phyloP scores from a whole-genome alignment of 2,113 vertebrate species.

The Esox niger region DNA sequence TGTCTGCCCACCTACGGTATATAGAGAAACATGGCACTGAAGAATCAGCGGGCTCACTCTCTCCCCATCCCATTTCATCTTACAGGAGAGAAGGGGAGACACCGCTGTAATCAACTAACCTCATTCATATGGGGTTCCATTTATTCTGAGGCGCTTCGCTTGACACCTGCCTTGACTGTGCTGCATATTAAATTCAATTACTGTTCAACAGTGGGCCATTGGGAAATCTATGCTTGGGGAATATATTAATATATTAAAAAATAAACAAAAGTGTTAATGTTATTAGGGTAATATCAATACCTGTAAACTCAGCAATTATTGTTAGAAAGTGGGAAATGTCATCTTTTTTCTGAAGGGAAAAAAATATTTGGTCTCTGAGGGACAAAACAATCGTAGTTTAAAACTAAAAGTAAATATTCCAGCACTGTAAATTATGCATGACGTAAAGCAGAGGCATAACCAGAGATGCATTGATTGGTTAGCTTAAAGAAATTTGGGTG shows the following conservation, averaged over 20 bases:
- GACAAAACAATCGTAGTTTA: background rate
- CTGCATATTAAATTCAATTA: slow-evolving; percentile 48
- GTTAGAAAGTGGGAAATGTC: background rate
- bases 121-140: slow-evolving; percentile 31
- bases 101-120: slow-evolving; percentile 44
- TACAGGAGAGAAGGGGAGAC: background rate
- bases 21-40: slow-evolving; percentile 22
- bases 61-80: slow-evolving; percentile 31
- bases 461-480: too few relatives aligned
- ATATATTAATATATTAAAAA: slow-evolving; percentile 12
- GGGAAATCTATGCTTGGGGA: background rate
- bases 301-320: background rate
- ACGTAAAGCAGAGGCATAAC: too few relatives aligned
- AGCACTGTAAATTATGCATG: too few relatives aligned
- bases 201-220: slow-evolving; percentile 15
- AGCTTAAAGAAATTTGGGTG: too few relatives aligned
- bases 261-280: slow-evolving; percentile 4
- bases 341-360: background rate
- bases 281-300: slow-evolving; percentile 4
- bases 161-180: slow-evolving; percentile 43
- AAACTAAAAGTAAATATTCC: background rate
- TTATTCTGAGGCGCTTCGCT: slow-evolving; percentile 33
- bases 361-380: background rate
- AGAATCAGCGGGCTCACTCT: background rate
- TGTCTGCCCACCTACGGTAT: slow-evolving; percentile 40